Conservation (phyloP, 2,113 vertebrate species). For the Myotis davidii region DNA sequence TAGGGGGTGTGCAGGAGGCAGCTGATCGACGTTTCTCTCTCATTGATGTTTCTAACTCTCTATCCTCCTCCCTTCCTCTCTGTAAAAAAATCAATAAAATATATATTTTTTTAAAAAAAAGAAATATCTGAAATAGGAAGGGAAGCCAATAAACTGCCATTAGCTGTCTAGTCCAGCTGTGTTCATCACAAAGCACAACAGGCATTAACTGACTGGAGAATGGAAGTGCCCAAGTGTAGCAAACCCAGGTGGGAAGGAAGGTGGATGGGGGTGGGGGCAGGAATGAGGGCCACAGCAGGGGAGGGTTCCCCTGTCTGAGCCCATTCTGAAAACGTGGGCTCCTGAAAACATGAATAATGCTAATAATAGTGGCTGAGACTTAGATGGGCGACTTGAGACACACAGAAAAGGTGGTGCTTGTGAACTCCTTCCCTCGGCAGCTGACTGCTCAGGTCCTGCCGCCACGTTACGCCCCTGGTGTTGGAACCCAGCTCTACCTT, state of each 20-base stretch:
- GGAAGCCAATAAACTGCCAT: constrained; percentile 25
- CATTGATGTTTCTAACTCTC: too few species aligned
- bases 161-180: background rate
- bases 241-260: background rate
- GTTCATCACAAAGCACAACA: background rate
- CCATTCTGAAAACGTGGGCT: background rate
- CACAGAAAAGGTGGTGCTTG: background rate
- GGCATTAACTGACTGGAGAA: background rate
- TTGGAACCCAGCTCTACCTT: background rate
- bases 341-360: background rate
- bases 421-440: background rate
- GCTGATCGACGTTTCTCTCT: too few species aligned
- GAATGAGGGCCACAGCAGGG: background rate
- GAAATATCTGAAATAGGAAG: constrained; percentile 18
- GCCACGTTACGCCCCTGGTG: fast-evolving
- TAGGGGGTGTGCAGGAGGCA: too few species aligned
- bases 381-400: background rate
- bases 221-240: background rate
- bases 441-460: background rate
- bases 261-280: background rate
- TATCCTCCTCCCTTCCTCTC: too few species aligned
- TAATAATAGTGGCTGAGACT: background rate
- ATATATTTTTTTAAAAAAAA: background rate
- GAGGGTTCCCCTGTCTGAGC: background rate
- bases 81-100: too few species aligned